Evolutionary conservation across 2,113 vertebrate species (phyloP).

Genomic region (Oryzias melastigma): DNA sequence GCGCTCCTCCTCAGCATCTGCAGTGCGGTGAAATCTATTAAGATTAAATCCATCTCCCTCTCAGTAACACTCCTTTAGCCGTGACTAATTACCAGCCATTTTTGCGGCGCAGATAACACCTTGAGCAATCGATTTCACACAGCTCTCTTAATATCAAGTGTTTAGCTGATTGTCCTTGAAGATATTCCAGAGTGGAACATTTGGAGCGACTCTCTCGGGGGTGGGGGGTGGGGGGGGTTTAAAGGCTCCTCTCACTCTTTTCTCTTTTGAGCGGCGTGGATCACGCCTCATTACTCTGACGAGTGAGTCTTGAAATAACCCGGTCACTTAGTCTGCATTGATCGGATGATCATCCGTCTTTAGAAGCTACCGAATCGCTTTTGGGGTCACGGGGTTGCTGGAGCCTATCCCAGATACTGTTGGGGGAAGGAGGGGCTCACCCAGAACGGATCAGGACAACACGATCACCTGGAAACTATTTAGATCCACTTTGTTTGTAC

Average conservation of each 20-base stretch:
- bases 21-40: conserved; percentile 71
- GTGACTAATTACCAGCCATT: conserved; percentile 73
- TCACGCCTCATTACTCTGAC: conserved; percentile 57
- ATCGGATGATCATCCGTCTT: conserved; percentile 22
- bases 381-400: too few relatives aligned
- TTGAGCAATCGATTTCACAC: conserved; percentile 73
- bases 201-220: conserved; percentile 45
- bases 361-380: too few relatives aligned
- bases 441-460: too few relatives aligned
- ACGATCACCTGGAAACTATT: too few relatives aligned
- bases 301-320: conserved; percentile 52
- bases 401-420: too few relatives aligned
- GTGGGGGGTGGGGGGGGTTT: conserved; percentile 30
- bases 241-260: conserved; percentile 18
- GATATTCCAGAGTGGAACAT: conserved; percentile 65
- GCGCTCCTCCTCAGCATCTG: conserved; percentile 48
- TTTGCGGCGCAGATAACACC: conserved; percentile 68
- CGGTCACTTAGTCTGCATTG: conserved; percentile 26
- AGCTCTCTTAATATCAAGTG: conserved; percentile 72
- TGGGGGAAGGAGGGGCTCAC: too few relatives aligned
- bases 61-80: conserved; percentile 68
- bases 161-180: conserved; percentile 78
- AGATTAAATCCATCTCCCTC: conserved; percentile 65
- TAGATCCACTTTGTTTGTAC: too few relatives aligned
- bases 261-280: conserved; percentile 10